These are phyloP conservation scores for Philereme transversata DNA, from an alignment of 2,888 invertebrate genomes.

Conservation along the genomic window DNA sequence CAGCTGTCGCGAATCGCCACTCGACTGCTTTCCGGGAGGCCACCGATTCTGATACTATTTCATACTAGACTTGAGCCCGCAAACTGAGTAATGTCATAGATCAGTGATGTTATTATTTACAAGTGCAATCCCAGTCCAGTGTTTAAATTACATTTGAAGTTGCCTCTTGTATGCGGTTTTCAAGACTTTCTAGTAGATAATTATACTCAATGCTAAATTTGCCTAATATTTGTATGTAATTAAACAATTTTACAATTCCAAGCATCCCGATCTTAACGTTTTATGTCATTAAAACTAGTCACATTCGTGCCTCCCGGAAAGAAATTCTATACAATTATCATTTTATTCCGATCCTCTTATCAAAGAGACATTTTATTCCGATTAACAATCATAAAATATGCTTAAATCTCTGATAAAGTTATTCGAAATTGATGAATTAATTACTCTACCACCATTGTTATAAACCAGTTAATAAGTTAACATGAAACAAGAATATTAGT, in stretches of 20 bases:
- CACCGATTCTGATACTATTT: background rate
- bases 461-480: slow-evolving; percentile 51
- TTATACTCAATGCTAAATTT: no score
- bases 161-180: no score
- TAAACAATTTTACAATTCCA: background rate
- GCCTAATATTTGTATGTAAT: no score
- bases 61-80: no score
- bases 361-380: background rate
- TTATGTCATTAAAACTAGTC: background rate
- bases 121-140: no score
- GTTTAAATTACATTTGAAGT: no score
- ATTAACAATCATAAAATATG: background rate
- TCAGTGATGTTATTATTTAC: no score
- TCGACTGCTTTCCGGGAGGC: slow-evolving; percentile 16
- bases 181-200: no score
- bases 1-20: background rate
- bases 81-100: no score
- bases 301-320: slow-evolving; percentile 14
- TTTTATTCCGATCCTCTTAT: background rate
- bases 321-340: background rate
- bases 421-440: slow-evolving; percentile 33
- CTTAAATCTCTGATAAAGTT: slow-evolving; percentile 19
- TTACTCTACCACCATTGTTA: slow-evolving; percentile 42
- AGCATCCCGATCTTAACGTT: background rate
- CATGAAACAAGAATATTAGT: slow-evolving; percentile 60